Evolutionary conservation across 2,113 vertebrate species (phyloP), one percentile per base, ranked within the genome.

Genomic region (Falcunculus frontatus): DNA sequence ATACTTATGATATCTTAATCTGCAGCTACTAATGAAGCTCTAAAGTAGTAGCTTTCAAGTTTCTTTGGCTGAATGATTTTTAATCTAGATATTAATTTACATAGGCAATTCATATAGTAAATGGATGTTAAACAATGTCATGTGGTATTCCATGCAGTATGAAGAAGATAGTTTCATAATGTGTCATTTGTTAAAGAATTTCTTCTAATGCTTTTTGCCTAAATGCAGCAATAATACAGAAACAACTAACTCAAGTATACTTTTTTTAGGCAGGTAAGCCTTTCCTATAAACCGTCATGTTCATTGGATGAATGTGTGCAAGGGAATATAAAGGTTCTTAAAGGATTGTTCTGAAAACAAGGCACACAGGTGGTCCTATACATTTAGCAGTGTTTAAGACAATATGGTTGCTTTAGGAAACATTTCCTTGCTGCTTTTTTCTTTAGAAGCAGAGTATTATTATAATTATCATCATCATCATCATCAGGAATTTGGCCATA

Each of bases 1-100:
- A n/a, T 49, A 67, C 10, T 91, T 87, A 70, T 0, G 3, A 42
- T 95, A 92, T 95, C 92, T 84, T 93, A 93, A 93, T 95, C 73
- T 47, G 32, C 87, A 80, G 82, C 62, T 76, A 70, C 79, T 95
- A 94, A 94, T 80, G 85, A 93, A 88, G 68, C 60, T 96, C 75
- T 60, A 56, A 74, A 94, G 27, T 41, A 77, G 59, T n/a, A 77
- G 78, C 68, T 96, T 86, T 83, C 87, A 88, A 94, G 59, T 47
- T 93, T 55, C 63, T 91, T 63, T 59, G 53, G 50, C 84, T 74
- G 72, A 70, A 76, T 52, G 55, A 74, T 88, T 95, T 96, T 90
- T 74, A 90, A 93, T 82, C 84, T 86, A 86, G 44, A 42, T 73
- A 63, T 5, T 91, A 32, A 87, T 94, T 94, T 63, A 62, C 33